Conservation (phyloP, 2,797 vertebrate genomes). For the Siniperca scherzeri region DNA sequence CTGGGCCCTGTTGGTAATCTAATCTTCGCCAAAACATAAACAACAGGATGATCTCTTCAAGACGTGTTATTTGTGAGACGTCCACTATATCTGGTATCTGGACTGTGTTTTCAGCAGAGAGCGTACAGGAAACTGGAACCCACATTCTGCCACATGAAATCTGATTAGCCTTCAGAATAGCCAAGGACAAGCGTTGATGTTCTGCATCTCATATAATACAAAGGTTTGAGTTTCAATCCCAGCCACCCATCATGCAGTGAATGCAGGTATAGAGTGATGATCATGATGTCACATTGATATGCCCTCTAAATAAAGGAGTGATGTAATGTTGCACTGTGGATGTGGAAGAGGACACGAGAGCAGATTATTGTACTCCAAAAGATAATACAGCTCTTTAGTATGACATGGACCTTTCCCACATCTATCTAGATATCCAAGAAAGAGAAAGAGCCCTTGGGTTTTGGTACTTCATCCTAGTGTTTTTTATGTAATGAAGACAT, state of each 20-base stretch:
- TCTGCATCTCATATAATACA: conserved; percentile 68
- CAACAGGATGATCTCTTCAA: not conserved
- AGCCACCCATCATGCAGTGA: conserved; percentile 58
- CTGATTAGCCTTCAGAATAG: conserved; percentile 64
- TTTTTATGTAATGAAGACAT: conserved; percentile 40
- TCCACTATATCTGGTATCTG: conserved; percentile 31
- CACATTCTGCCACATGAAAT: conserved; percentile 63
- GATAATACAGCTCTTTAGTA: conserved; percentile 64
- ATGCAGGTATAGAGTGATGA: conserved; percentile 73
- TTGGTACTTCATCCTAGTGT: conserved; percentile 19
- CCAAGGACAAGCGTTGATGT: conserved; percentile 59
- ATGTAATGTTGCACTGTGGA: conserved; percentile 75
- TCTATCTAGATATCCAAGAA: conserved; percentile 55
- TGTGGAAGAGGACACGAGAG: conserved; percentile 51
- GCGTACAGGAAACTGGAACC: conserved; percentile 55
- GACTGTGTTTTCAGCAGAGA: conserved; percentile 34
- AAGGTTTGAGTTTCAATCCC: conserved; percentile 69
- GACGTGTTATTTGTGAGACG: conserved; percentile 22
- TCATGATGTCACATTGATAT: conserved; percentile 79
- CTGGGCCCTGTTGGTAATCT: not conserved
- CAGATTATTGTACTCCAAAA: conserved; percentile 67
- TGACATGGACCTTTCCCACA: conserved; percentile 64
- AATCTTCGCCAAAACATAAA: conserved; percentile 17
- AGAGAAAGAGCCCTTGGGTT: conserved; percentile 62
- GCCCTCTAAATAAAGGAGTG: conserved; percentile 75